A percentile compares a stretch with the other conserved stretches of the same genome.
Evolutionary conservation across 2,888 invertebrate genomes (phyloP).

Genomic region (Scrobipalpa costella): DNA sequence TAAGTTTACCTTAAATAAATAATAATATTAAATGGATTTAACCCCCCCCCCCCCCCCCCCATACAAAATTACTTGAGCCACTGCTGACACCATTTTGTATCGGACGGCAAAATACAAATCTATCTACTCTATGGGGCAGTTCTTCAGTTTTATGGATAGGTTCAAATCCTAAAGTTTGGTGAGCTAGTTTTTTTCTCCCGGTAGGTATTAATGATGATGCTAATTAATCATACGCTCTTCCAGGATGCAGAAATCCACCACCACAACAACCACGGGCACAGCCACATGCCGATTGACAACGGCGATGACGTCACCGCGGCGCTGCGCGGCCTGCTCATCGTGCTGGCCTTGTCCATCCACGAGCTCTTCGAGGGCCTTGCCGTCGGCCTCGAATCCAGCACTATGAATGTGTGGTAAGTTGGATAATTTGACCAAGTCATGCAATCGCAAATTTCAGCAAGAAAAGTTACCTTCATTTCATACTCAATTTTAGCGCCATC

Average conservation of each 20-base stretch:
- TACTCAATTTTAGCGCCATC: slow-evolving; percentile 40
- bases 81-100: too few species aligned
- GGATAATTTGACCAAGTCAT: background rate
- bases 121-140: too few species aligned
- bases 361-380: slow-evolving; percentile 93
- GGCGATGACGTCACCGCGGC: slow-evolving; percentile 76
- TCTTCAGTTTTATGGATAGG: too few species aligned
- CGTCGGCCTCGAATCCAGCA: slow-evolving; percentile 87
- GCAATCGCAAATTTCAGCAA: slow-evolving; percentile 4
- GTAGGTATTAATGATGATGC: too few species aligned
- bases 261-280: slow-evolving; percentile 53
- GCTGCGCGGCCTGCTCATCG: slow-evolving; percentile 88
- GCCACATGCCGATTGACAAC: slow-evolving; percentile 66
- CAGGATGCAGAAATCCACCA: slow-evolving; percentile 59
- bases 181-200: too few species aligned
- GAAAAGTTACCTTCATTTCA: background rate
- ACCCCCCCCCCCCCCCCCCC: too few species aligned
- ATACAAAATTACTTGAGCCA: too few species aligned
- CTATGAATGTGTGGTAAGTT: slow-evolving; percentile 66
- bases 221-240: slow-evolving; percentile 20
- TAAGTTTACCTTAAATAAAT: too few species aligned
- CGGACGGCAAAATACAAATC: too few species aligned
- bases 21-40: too few species aligned
- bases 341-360: slow-evolving; percentile 91
- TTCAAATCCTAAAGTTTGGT: too few species aligned